A percentile compares a stretch with the other conserved stretches of the same genome.
Conservation (phyloP, 1,140 invertebrate genomes). For the Cotesia typhae region DNA sequence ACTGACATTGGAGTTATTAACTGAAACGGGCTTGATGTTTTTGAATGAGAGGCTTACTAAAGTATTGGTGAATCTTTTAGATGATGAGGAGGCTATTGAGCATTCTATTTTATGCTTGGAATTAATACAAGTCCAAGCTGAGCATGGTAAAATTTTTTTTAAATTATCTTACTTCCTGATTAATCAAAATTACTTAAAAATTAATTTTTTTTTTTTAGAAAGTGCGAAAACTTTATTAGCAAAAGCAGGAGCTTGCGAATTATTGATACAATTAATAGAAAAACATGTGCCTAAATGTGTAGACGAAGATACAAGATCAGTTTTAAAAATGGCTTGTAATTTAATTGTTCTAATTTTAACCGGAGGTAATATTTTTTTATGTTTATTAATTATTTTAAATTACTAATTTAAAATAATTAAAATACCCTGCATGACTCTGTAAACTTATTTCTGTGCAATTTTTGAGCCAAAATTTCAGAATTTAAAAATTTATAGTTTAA, state of each 20-base stretch:
- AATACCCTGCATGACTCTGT: no score
- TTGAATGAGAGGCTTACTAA: conserved; percentile 52
- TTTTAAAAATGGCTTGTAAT: conserved; percentile 86
- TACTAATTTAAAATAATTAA: no score
- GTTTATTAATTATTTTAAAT: conserved; percentile 31
- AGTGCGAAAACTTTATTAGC: conserved; percentile 80
- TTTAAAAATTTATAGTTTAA: no score
- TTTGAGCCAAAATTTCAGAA: no score
- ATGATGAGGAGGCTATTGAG: conserved; percentile 64
- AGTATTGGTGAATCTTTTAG: conserved; percentile 52
- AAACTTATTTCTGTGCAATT: no score
- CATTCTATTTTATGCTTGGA: conserved; percentile 80
- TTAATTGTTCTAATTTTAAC: conserved; percentile 84
- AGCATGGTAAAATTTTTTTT: conserved; percentile 69
- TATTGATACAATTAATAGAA: conserved; percentile 78
- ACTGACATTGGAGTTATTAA: conserved; percentile 77
- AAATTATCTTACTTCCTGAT: no score
- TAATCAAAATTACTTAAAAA: conserved; percentile 21
- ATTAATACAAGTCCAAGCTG: conserved; percentile 76
- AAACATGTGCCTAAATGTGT: conserved; percentile 71
- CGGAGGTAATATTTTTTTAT: conserved; percentile 71
- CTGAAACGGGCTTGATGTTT: conserved; percentile 69
- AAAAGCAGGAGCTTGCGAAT: conserved; percentile 77
- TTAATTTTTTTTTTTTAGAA: conserved; percentile 66
- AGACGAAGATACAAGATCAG: conserved; percentile 75